Evolutionary conservation across 1,140 invertebrate genomes (phyloP).

Genomic region (Thaumetopoea pityocampa): DNA sequence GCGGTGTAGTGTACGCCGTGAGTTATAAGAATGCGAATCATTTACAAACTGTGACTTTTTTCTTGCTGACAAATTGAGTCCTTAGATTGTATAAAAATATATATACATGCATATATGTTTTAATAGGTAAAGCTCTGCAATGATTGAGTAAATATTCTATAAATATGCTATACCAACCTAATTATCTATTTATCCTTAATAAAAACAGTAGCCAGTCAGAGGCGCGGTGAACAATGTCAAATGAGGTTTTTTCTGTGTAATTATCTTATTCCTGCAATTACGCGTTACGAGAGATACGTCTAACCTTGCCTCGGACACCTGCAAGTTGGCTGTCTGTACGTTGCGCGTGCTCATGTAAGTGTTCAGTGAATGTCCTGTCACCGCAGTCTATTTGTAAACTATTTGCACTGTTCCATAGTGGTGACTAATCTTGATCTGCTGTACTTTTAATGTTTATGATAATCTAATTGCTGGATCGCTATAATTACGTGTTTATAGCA

Average conservation of each 20-base stretch:
- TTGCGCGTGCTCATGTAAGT: conserved; percentile 8
- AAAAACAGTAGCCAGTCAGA: conserved; percentile 8
- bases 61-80: no score
- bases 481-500: no score
- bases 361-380: conserved; percentile 16
- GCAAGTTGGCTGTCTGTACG: conserved; percentile 17
- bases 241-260: conserved; percentile 26
- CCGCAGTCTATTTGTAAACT: conserved; percentile 19
- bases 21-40: no score
- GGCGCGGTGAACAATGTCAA: conserved; percentile 20
- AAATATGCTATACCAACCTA: conserved; percentile 1
- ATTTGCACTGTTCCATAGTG: conserved; percentile 19
- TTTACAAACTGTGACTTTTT: no score
- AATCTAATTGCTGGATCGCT: conserved; percentile 16
- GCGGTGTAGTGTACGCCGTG: no score
- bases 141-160: conserved; percentile 1
- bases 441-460: conserved; percentile 9
- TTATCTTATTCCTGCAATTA: conserved; percentile 26
- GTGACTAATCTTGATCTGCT: conserved; percentile 20
- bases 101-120: no score
- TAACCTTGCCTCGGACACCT: conserved; percentile 29
- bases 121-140: no score
- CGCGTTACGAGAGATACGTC: conserved; percentile 20
- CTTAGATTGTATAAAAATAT: no score
- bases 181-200: conserved; percentile 9